Percentiles rank a stretch among this genome's conserved stretches.
Evolutionary conservation across 2,888 invertebrate genomes (phyloP).

Genomic region (Drosophila kokeensis): DNA sequence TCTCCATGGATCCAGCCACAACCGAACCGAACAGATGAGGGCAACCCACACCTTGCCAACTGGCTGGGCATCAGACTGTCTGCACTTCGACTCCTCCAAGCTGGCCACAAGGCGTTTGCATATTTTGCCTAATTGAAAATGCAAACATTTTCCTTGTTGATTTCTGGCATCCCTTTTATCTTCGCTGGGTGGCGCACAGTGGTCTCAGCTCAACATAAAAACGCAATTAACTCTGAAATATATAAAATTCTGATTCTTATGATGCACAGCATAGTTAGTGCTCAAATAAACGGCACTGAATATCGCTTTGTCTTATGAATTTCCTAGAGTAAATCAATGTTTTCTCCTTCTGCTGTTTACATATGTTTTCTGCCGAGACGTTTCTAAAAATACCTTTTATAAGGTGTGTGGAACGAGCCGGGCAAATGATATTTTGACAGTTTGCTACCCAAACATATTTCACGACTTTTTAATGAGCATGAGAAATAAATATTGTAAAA

Average conservation of each 20-base stretch:
- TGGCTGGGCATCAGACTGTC: constrained; percentile 4
- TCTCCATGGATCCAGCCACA: background rate
- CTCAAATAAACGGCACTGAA: background rate
- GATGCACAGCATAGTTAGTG: background rate
- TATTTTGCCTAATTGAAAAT: constrained; percentile 40
- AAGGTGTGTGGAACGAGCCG: constrained; percentile 34
- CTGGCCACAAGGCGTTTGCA: constrained; percentile 7
- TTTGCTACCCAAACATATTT: constrained; percentile 28
- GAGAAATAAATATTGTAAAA: constrained; percentile 24
- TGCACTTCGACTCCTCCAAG: constrained; percentile 6
- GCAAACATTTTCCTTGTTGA: constrained; percentile 36
- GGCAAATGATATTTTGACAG: constrained; percentile 34
- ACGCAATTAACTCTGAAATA: background rate
- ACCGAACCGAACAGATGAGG: background rate
- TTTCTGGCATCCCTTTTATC: constrained; percentile 21
- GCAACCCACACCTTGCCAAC: constrained; percentile 26
- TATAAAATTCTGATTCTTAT: background rate
- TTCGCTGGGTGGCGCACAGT: constrained; percentile 20
- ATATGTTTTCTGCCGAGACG: background rate
- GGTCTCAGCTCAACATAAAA: background rate
- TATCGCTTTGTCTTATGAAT: background rate
- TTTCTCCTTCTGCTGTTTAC: background rate
- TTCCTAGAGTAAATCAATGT: background rate
- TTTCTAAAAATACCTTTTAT: constrained; percentile 30
- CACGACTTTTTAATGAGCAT: constrained; percentile 36